Conservation (phyloP, 1,140 invertebrate species). For the Phortica variegata region DNA sequence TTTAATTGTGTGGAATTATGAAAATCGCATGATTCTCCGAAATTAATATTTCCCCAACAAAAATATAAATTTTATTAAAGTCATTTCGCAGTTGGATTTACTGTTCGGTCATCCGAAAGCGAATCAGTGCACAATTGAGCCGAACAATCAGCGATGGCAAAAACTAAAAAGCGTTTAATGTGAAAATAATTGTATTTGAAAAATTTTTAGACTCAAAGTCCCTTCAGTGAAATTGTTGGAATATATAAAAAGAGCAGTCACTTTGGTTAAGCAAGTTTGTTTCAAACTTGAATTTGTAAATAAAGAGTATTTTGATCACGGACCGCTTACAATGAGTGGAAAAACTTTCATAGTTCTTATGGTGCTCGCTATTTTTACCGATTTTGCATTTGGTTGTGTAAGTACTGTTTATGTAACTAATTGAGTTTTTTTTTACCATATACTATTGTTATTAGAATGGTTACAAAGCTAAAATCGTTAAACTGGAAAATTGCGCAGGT, state of each 20-base stretch:
- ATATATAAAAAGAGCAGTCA: conserved; percentile 24
- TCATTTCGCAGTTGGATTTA: too few relatives aligned
- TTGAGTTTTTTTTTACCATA: not conserved
- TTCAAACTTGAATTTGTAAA: conserved; percentile 22
- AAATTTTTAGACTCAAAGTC: conserved; percentile 9
- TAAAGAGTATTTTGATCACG: too few relatives aligned
- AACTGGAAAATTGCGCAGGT: conserved; percentile 49
- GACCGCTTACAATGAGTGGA: too few relatives aligned
- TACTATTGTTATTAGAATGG: conserved; percentile 31
- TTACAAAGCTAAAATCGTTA: conserved; percentile 49
- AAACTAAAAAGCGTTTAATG: conserved; percentile 37
- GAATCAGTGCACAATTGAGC: conserved; percentile 44
- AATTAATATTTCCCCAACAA: too few relatives aligned
- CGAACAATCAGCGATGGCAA: conserved; percentile 43
- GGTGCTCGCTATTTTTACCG: conserved; percentile 22
- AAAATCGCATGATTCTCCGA: too few relatives aligned
- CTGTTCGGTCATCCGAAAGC: too few relatives aligned
- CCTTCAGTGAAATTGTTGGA: not conserved
- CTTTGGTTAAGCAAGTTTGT: not conserved
- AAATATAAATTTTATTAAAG: too few relatives aligned
- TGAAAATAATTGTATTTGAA: conserved; percentile 35
- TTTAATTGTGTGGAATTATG: too few relatives aligned
- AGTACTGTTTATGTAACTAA: conserved; percentile 11
- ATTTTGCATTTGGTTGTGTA: conserved; percentile 42
- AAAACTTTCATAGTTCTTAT: conserved; percentile 10